Evolutionary conservation across 2,888 invertebrate genomes (phyloP).

Genomic region (Ochropleura leucogaster): DNA sequence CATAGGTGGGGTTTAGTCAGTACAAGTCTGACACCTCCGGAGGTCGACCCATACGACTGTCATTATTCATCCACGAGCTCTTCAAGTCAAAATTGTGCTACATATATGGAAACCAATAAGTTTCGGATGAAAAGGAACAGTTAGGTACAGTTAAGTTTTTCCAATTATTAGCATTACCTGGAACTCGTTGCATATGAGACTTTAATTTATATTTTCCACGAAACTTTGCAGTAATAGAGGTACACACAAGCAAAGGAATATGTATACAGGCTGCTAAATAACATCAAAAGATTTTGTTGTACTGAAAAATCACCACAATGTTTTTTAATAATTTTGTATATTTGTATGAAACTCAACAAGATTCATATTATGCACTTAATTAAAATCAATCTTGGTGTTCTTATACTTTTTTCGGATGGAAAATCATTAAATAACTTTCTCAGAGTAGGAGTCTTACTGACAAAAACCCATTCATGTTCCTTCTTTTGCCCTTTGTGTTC

Average conservation of each 20-base stretch:
- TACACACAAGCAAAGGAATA: slow-evolving; percentile 1
- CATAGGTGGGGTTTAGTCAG: too few relatives aligned
- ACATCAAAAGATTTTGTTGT: neutral
- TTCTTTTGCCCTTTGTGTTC: too few relatives aligned
- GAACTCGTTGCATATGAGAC: neutral
- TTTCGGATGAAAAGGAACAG: neutral
- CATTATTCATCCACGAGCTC: neutral
- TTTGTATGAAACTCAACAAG: neutral
- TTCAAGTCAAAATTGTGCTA: neutral
- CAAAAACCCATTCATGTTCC: too few relatives aligned
- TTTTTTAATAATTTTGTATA: neutral
- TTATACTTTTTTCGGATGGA: too few relatives aligned
- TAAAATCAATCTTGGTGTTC: neutral
- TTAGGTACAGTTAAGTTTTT: neutral
- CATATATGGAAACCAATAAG: neutral
- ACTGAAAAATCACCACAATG: neutral
- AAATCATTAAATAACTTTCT: too few relatives aligned
- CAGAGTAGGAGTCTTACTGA: too few relatives aligned
- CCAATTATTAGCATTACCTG: slow-evolving; percentile 2
- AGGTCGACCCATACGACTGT: neutral
- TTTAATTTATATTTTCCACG: slow-evolving; percentile 21
- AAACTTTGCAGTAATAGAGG: neutral
- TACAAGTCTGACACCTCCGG: too few relatives aligned
- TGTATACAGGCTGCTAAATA: neutral
- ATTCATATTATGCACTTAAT: neutral